These are phyloP conservation scores for Urocynchramus pylzowi DNA, from an alignment of 2,113 vertebrate species.

Conservation along the genomic window DNA sequence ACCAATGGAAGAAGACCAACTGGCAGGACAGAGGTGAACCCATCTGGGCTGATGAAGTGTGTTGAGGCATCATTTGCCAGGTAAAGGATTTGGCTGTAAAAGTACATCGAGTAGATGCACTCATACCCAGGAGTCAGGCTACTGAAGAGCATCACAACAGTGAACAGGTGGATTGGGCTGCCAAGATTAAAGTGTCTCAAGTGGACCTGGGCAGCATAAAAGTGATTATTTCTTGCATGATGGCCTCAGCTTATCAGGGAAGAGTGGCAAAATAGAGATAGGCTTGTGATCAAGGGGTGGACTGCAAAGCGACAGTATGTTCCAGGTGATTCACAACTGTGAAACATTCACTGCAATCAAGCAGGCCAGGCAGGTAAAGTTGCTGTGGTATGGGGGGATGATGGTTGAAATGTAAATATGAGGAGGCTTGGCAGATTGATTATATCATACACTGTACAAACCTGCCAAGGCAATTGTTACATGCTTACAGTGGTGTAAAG, in stretches of 20 bases:
- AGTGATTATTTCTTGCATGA: not conserved
- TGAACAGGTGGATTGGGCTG: not conserved
- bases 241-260: not conserved
- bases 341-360: not conserved
- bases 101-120: rapidly evolving
- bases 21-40: not conserved
- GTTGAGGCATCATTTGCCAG: rapidly evolving
- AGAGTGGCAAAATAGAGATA: not conserved
- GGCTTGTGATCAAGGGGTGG: not conserved
- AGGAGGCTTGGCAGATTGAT: not conserved
- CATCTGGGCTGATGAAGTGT: not conserved
- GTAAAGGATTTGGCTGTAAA: not conserved
- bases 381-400: not conserved
- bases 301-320: not conserved
- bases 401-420: not conserved
- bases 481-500: not conserved
- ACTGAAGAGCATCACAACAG: not conserved
- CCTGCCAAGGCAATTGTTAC: not conserved
- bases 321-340: not conserved
- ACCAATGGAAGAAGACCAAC: not conserved
- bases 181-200: not conserved
- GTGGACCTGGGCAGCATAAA: not conserved
- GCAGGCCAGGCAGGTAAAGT: not conserved
- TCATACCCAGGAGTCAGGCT: rapidly evolving
- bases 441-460: not conserved